phyloP scores from a whole-genome alignment of 2,888 invertebrate genomes.

The Nephrotoma flavescens region DNA sequence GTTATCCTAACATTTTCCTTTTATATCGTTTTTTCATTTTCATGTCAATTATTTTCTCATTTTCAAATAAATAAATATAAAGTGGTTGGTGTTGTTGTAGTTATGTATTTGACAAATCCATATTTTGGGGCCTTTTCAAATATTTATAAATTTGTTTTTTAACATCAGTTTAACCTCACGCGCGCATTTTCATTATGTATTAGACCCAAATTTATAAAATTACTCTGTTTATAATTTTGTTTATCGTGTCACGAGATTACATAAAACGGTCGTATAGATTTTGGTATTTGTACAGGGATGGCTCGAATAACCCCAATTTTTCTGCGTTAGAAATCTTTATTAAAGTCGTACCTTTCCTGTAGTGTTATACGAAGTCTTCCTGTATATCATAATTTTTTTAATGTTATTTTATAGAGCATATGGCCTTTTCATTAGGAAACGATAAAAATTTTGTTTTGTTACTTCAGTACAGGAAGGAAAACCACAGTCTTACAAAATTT shows the following conservation, averaged over 20 bases:
- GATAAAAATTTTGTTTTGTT: neutral
- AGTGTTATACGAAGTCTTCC: neutral
- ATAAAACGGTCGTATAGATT: neutral
- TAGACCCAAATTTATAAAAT: neutral
- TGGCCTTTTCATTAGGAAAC: neutral
- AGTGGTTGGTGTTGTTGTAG: neutral
- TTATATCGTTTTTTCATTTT: neutral
- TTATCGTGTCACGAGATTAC: neutral
- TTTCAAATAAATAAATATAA: neutral
- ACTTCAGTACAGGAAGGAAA: neutral
- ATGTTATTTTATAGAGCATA: neutral
- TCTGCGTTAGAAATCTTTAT: too few relatives aligned
- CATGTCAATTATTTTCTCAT: neutral
- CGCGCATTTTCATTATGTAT: neutral
- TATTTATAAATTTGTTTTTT: neutral
- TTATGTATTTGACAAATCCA: neutral
- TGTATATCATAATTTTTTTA: neutral
- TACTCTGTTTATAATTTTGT: neutral
- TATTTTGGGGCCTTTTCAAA: neutral
- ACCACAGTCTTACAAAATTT: neutral
- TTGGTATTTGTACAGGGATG: neutral
- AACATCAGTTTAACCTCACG: neutral
- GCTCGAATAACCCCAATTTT: too few relatives aligned
- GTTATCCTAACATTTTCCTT: neutral
- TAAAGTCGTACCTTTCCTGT: neutral